Evolutionary conservation across 1,140 invertebrate genomes (phyloP).

Genomic region (Andrena cerasifolii): DNA sequence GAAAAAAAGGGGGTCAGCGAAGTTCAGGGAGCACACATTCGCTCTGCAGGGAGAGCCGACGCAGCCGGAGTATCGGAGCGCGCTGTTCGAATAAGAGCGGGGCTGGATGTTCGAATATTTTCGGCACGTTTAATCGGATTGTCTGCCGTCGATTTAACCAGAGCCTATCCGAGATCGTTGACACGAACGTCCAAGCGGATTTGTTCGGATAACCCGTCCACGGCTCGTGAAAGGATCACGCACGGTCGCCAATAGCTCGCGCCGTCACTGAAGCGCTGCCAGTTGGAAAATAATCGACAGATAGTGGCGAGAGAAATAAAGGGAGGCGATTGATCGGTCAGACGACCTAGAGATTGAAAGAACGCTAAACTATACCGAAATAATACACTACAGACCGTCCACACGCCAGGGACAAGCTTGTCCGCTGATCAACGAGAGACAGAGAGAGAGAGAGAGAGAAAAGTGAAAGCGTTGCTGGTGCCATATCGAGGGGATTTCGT

Average conservation of each 20-base stretch:
- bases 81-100: constrained; percentile 8
- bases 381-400: constrained; percentile 64
- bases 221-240: constrained; percentile 18
- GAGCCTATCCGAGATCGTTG: constrained; percentile 31
- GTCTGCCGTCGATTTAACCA: constrained; percentile 20
- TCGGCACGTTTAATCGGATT: constrained; percentile 46
- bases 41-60: constrained; percentile 43
- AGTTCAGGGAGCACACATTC: constrained; percentile 20
- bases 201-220: constrained; percentile 43
- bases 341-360: not conserved
- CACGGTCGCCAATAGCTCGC: not conserved
- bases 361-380: constrained; percentile 13
- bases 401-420: constrained; percentile 61
- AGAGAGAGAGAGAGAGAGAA: constrained; percentile 23
- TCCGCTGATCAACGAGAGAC: constrained; percentile 39
- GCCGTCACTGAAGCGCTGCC: not conserved
- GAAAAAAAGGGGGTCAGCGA: not conserved
- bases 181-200: constrained; percentile 33
- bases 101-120: constrained; percentile 34
- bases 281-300: not conserved
- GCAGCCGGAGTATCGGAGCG: not conserved
- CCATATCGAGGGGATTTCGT: constrained; percentile 13
- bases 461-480: not conserved
- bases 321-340: too few species aligned
- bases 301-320: too few species aligned